Percentiles rank a stretch among this genome's conserved stretches.
Evolutionary conservation across 2,797 vertebrate species (phyloP).

Genomic region (Poecilia wingei): DNA sequence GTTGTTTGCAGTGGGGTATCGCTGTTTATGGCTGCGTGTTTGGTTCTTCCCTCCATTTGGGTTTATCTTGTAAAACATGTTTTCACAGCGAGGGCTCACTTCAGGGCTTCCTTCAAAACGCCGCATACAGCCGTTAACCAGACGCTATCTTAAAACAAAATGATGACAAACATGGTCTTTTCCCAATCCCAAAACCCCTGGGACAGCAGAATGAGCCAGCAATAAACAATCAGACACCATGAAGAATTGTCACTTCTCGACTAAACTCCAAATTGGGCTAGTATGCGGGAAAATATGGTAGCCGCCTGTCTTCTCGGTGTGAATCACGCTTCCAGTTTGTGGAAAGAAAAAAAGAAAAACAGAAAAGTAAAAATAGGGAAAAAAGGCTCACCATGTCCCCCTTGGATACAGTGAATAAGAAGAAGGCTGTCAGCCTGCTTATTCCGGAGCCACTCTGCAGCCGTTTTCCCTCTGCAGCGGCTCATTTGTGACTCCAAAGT

Average conservation of each 20-base stretch:
- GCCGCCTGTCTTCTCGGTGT: conserved; percentile 17
- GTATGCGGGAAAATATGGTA: conserved; percentile 18
- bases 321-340: conserved; percentile 40
- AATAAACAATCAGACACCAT: conserved; percentile 36
- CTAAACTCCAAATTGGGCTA: conserved; percentile 45
- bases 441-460: conserved; percentile 14
- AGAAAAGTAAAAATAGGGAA: conserved; percentile 36
- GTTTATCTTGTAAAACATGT: conserved; percentile 26
- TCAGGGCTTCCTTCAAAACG: conserved; percentile 28
- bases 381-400: conserved; percentile 26
- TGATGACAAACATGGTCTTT: conserved; percentile 9
- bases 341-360: not conserved
- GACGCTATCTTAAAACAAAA: conserved; percentile 23
- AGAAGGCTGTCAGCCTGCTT: conserved; percentile 44
- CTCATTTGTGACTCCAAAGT: conserved; percentile 68
- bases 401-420: conserved; percentile 35
- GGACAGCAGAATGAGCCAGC: conserved; percentile 22
- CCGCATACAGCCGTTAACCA: conserved; percentile 22
- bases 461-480: conserved; percentile 44
- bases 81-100: conserved; percentile 30
- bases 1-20: conserved; percentile 12
- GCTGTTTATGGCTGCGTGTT: conserved; percentile 6
- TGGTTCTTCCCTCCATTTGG: conserved; percentile 7
- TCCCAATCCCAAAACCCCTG: conserved; percentile 22
- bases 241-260: conserved; percentile 27